Conservation (phyloP, 2,113 vertebrate species). For the Eudorcas thomsonii region DNA sequence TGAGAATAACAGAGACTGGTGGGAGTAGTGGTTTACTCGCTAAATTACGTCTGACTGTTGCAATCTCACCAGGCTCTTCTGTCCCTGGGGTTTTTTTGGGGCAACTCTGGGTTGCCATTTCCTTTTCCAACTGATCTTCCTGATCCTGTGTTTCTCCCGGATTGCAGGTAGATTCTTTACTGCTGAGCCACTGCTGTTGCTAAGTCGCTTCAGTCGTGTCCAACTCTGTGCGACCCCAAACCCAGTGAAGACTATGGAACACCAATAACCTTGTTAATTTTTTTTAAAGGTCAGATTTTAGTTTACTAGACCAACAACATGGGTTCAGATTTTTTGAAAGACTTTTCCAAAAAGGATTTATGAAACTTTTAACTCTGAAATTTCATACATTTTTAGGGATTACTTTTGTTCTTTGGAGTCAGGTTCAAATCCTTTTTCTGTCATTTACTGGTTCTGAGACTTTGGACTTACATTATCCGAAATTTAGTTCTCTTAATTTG, state of each 20-base stretch:
- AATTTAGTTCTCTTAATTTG: background rate
- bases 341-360: background rate
- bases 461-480: background rate
- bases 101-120: background rate
- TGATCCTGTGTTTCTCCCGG: background rate
- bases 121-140: background rate
- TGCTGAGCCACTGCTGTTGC: background rate
- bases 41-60: background rate
- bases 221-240: background rate
- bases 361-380: background rate
- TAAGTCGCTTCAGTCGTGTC: too few species aligned
- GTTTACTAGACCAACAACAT: background rate
- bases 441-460: background rate
- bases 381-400: background rate
- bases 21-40: background rate
- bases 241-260: background rate
- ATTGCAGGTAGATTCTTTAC: background rate
- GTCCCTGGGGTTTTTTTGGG: background rate
- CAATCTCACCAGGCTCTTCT: background rate
- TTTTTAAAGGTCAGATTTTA: background rate
- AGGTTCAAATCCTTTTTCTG: background rate
- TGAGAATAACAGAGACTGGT: background rate
- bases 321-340: background rate
- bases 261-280: background rate
- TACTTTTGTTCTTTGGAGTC: background rate